Base-by-base conservation (phyloP, 1,140 invertebrate species). In the Belonocnema kinseyi region DNA sequence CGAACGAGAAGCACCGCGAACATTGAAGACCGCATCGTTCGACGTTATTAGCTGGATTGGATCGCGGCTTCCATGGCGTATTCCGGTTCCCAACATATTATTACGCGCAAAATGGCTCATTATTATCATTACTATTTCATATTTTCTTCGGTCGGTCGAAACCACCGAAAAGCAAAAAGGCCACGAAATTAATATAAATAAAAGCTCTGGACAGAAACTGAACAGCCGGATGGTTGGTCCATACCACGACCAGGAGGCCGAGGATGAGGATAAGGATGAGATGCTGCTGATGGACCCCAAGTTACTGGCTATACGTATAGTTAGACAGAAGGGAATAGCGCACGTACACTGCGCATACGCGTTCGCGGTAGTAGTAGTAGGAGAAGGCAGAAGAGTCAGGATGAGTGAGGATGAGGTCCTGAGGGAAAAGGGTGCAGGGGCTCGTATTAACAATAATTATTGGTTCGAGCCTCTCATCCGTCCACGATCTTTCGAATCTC, bases 391-490 rank as follows among this genome's bases (percentile, higher is more conserved):
- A 75, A 75, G 40, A 77, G 74, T 66, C 58, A 56, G 74, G 77
- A 80, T 75, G 61, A 78, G 79, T 77, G 76, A 77, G 81, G 77
- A 81, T 66, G 73, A 61, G 71, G 71, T 61, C 54, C 74, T 74
- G 51, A 75, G 56, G 46, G 77, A 80, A 72, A 82, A 77, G 77
- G 70, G 54, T 50, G 72, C 75, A 85, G 79, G 85, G 86, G 78
- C 85, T 84, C 85, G 84, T 89, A 90, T 90, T 91, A 90, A 91
- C 87, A 90, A 90, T 91, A 91, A 91, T 91, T 90, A 91, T 91
- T 90, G 90, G 89, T 91, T 91, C 89, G 89, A 90, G 86, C 88
- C 88, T 88, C 87, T 87, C 85, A 85, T 85, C 79, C 86, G 84
- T 89, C 84, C 87, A 83, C 86, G 89, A 90, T 91, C 88, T 88